These are phyloP conservation scores for Labeo catla DNA, from an alignment of 2,113 vertebrate species.

Conservation along the genomic window DNA sequence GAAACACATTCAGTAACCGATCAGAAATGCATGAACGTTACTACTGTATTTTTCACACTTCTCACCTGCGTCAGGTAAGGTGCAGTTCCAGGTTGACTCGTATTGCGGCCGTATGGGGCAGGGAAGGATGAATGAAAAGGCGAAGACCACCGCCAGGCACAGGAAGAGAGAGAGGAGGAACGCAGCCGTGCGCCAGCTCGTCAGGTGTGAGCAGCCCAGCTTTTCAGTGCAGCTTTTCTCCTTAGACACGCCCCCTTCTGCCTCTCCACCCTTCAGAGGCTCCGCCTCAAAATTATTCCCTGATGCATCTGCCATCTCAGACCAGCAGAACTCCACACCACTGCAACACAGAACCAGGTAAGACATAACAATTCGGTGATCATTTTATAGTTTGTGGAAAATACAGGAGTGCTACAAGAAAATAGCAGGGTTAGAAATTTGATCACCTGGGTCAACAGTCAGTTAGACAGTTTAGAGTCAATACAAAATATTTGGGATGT, in stretches of 20 bases:
- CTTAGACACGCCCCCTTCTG: constrained; percentile 66
- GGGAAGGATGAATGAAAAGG: constrained; percentile 92
- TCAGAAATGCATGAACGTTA: background rate
- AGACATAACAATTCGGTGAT: background rate
- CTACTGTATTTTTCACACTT: background rate
- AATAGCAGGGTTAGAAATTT: background rate
- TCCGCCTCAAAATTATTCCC: constrained; percentile 80
- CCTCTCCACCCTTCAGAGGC: constrained; percentile 83
- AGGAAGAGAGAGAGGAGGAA: constrained; percentile 88
- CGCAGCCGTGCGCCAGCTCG: constrained; percentile 81
- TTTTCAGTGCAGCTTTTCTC: constrained; percentile 65
- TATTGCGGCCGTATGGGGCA: constrained; percentile 87
- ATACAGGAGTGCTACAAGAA: background rate
- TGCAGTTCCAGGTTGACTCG: constrained; percentile 74
- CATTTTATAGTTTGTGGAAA: background rate
- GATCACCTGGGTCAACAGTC: background rate
- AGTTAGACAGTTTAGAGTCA: background rate
- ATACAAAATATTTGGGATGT: background rate
- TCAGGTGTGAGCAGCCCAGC: constrained; percentile 71
- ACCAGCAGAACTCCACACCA: constrained; percentile 47
- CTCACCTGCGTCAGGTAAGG: constrained; percentile 78
- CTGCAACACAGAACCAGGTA: background rate
- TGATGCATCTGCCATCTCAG: constrained; percentile 74
- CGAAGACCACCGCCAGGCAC: constrained; percentile 87
- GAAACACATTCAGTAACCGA: background rate